A percentile compares a stretch with the other conserved stretches of the same genome.
phyloP scores from a whole-genome alignment of 2,888 invertebrate genomes.

The Sturmia bella region DNA sequence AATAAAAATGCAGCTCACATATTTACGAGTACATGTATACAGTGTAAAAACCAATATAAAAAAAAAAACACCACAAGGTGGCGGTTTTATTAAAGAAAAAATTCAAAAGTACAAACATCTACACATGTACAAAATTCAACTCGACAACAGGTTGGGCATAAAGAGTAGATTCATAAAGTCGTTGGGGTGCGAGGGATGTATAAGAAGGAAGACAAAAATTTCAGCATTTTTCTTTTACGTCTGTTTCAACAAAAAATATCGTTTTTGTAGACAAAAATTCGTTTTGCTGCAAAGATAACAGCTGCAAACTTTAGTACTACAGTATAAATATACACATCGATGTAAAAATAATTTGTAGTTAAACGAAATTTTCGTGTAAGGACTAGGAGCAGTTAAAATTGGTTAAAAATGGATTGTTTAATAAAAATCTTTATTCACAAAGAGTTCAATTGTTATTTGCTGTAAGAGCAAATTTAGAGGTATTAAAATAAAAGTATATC shows the following conservation, averaged over 20 bases:
- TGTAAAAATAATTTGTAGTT: not conserved
- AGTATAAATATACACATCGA: conserved; percentile 3
- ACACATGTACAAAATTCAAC: not conserved
- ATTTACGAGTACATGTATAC: not conserved
- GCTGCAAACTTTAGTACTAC: conserved; percentile 45
- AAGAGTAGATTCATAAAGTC: conserved; percentile 17
- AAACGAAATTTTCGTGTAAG: conserved; percentile 3
- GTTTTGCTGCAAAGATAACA: conserved; percentile 32
- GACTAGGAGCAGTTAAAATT: not conserved
- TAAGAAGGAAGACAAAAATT: conserved; percentile 9
- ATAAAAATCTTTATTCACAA: too few species aligned
- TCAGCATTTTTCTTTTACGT: not conserved
- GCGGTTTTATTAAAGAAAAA: conserved; percentile 46
- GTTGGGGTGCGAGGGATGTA: not conserved
- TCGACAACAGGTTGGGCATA: conserved; percentile 31
- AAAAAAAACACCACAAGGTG: conserved; percentile 41
- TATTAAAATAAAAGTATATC: too few species aligned
- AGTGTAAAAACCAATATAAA: not conserved
- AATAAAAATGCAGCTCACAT: conserved; percentile 20
- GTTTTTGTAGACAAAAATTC: conserved; percentile 22
- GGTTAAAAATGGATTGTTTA: not conserved
- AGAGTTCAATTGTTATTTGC: too few species aligned
- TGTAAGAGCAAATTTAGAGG: too few species aligned
- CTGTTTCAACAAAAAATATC: conserved; percentile 26
- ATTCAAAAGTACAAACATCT: not conserved